Conservation (phyloP, 1,140 invertebrate genomes). For the Zaprionus camerounensis region DNA sequence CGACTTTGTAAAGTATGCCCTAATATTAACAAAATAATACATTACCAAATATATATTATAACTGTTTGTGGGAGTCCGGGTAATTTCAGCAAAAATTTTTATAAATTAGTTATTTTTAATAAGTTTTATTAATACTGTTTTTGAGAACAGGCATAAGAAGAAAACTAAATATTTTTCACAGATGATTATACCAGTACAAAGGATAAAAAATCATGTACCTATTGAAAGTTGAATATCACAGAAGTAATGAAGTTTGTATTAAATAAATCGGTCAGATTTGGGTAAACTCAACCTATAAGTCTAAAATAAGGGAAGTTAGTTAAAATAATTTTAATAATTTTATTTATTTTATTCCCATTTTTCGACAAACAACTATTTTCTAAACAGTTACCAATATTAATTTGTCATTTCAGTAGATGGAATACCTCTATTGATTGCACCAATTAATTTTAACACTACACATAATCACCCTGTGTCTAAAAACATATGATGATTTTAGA, state of each 20-base stretch:
- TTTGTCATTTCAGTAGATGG: background rate
- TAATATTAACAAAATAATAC: background rate
- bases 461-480: slow-evolving; percentile 36
- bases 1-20: background rate
- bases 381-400: background rate
- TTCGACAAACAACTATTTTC: too few relatives aligned
- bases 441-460: background rate
- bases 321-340: too few relatives aligned
- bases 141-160: too few relatives aligned
- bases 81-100: background rate
- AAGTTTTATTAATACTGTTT: background rate
- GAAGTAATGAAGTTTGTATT: too few relatives aligned
- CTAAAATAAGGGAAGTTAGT: too few relatives aligned
- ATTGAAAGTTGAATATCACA: too few relatives aligned
- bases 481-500: slow-evolving; percentile 44
- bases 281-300: too few relatives aligned
- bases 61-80: background rate
- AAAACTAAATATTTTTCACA: too few relatives aligned
- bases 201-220: too few relatives aligned
- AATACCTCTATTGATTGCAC: background rate
- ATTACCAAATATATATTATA: background rate
- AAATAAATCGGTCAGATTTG: too few relatives aligned
- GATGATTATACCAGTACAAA: too few relatives aligned
- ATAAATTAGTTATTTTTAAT: background rate
- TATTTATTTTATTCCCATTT: too few relatives aligned